A percentile compares a stretch with the other conserved stretches of the same genome.
Evolutionary conservation across 2,797 vertebrate species (phyloP).

Genomic region (Pterois miles): DNA sequence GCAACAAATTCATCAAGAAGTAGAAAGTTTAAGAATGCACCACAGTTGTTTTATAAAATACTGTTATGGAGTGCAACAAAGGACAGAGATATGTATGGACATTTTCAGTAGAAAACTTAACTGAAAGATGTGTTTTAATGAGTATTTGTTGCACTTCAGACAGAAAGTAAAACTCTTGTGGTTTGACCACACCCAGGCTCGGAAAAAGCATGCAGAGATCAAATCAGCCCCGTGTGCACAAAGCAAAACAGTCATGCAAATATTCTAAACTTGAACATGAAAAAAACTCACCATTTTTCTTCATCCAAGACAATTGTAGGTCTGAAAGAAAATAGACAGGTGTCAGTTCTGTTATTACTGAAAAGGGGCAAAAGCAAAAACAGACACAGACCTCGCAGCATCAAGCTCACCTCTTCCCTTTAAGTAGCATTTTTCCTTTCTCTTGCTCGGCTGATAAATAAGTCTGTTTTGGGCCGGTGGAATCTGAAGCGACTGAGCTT

Average conservation of each 20-base stretch:
- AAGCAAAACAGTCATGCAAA: background rate
- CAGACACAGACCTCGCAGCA: background rate
- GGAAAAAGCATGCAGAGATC: background rate
- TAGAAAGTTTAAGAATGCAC: background rate
- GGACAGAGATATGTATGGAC: background rate
- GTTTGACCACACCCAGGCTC: slow-evolving; percentile 49
- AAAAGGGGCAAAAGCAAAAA: background rate
- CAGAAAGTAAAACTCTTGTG: slow-evolving; percentile 7
- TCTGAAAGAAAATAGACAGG: slow-evolving; percentile 70
- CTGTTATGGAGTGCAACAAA: background rate
- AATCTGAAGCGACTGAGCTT: slow-evolving; percentile 73
- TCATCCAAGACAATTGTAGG: slow-evolving; percentile 79
- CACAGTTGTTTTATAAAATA: background rate
- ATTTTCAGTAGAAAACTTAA: background rate
- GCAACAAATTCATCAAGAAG: slow-evolving; percentile 6
- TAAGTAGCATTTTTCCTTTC: slow-evolving; percentile 80
- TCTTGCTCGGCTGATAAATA: slow-evolving; percentile 60
- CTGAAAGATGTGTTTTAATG: background rate
- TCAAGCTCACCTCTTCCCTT: slow-evolving; percentile 69
- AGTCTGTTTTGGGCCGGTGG: slow-evolving; percentile 78
- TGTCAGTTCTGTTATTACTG: background rate
- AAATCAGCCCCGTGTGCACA: background rate
- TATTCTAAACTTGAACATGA: background rate
- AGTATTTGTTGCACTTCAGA: background rate
- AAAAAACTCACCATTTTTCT: slow-evolving; percentile 85